These are phyloP conservation scores for Cistogaster globosa DNA, from an alignment of 2,888 invertebrate genomes.

Conservation along the genomic window DNA sequence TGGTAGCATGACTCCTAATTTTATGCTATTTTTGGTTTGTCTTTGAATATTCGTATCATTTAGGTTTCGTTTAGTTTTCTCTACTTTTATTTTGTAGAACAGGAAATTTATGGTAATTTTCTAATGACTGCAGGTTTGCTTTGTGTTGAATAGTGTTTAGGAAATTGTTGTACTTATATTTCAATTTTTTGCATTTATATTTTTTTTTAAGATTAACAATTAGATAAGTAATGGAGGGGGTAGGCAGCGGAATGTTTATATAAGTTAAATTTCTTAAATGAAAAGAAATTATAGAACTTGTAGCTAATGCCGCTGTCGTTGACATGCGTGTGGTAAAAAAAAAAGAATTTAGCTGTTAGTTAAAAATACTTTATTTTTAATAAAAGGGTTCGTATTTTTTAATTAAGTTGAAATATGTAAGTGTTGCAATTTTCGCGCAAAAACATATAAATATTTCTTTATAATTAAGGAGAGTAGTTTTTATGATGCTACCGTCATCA, in stretches of 20 bases:
- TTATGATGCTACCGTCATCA: too few relatives aligned
- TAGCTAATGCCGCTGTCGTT: not conserved
- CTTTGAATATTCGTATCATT: conserved; percentile 39
- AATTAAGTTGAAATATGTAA: too few relatives aligned
- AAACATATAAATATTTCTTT: too few relatives aligned
- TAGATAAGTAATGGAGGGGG: conserved; percentile 63
- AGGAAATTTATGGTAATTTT: conserved; percentile 71
- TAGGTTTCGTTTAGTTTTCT: conserved; percentile 24
- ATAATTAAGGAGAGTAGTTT: too few relatives aligned
- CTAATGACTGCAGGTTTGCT: conserved; percentile 58
- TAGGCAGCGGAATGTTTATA: conserved; percentile 25
- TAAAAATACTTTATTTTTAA: not conserved
- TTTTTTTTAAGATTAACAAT: conserved; percentile 46
- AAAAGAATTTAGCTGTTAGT: not conserved
- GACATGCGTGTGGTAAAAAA: not conserved
- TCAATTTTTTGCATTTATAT: conserved; percentile 32
- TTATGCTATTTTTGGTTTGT: conserved; percentile 43
- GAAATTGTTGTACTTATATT: conserved; percentile 63
- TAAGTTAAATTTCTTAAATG: conserved; percentile 16
- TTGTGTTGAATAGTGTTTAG: conserved; percentile 41
- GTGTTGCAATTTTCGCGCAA: too few relatives aligned
- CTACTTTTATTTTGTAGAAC: conserved; percentile 50
- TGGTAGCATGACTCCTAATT: conserved; percentile 63
- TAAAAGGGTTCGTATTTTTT: not conserved
- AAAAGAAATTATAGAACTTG: not conserved